Conservation (phyloP, 2,113 vertebrate species). For the Brachirus orientalis region DNA sequence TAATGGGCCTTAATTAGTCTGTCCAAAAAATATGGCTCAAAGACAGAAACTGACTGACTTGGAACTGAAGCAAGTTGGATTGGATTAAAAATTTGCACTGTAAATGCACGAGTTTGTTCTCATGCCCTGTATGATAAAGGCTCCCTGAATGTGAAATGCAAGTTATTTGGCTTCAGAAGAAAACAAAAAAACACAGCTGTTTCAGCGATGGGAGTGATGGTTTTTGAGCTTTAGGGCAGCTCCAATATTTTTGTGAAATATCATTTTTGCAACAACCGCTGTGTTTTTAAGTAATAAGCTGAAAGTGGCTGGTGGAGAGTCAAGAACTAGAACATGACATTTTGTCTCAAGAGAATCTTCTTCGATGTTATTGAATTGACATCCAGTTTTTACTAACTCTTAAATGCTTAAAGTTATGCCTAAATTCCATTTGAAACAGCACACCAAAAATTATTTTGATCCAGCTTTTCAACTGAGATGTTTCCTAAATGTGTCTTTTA, state of each 20-base stretch:
- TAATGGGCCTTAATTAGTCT: conserved; percentile 8
- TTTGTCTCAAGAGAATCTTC: background rate
- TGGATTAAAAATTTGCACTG: conserved; percentile 33
- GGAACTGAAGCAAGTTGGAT: conserved; percentile 34
- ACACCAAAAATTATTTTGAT: too few relatives aligned
- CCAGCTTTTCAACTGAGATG: too few relatives aligned
- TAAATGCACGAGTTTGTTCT: conserved; percentile 67
- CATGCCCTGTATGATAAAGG: conserved; percentile 36
- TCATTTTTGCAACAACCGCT: conserved; percentile 9
- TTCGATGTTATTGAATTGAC: too few relatives aligned
- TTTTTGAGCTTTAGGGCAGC: conserved; percentile 13
- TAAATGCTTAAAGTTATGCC: too few relatives aligned
- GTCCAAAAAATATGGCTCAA: conserved; percentile 11
- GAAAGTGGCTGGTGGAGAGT: too few relatives aligned
- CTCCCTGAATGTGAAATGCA: conserved; percentile 22
- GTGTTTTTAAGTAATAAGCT: background rate
- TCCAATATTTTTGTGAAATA: background rate
- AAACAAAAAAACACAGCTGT: conserved; percentile 35
- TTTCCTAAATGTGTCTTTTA: too few relatives aligned
- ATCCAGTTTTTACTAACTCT: too few relatives aligned
- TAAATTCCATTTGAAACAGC: too few relatives aligned
- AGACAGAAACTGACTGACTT: conserved; percentile 2
- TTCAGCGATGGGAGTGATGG: conserved; percentile 9
- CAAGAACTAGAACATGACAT: background rate
- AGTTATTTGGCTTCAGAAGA: conserved; percentile 49